Evolutionary conservation across 2,113 vertebrate genomes (phyloP), one percentile per base, ranked within the genome.

Genomic region (Himantopus leucocephalus): DNA sequence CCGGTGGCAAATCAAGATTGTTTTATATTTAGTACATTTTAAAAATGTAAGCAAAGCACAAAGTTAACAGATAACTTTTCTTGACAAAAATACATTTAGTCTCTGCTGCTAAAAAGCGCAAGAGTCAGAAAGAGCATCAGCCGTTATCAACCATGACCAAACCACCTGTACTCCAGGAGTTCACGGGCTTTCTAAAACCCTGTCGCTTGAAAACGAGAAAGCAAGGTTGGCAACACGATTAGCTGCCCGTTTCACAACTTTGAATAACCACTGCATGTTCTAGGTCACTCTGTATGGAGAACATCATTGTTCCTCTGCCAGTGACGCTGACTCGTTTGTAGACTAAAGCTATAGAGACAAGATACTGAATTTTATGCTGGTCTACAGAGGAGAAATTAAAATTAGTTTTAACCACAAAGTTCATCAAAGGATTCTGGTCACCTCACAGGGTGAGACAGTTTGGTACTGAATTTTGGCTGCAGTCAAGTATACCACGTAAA

Each of bases 1-100:
- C 23, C 29, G 66, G 39, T 83, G 47, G 64, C n/a, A 97, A 86
- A 96, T 78, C 91, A 87, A 75, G 37, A 81, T 1, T 62, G 74
- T 18, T 96, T 95, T 92, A 34, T 80, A 90, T 79, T 84, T 96
- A 85, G 58, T 50, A 35, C 8, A 62, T 89, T 89, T 56, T 47
- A 8, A n/a, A 72, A 95, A 48, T 29, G 20, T 26, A 87, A 90
- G 66, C 17, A 76, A 90, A 96, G 43, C 14, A 72, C 67, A 88
- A 81, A 75, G 15, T 43, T 64, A 90, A 62, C 29, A 62, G 32
- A 43, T 55, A 52, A 45, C 14, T 60, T 76, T 32, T 64, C n/a
- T 73, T 24, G 1, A 37, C 79, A 80, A 86, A 76, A 56, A 45
- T 15, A 11, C 7, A 47, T 43, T 92, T 64, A 4, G 4, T 47